Evolutionary conservation across 2,797 vertebrate genomes (phyloP), one percentile per base, ranked within the genome.

Genomic region (Mico argentatus): DNA sequence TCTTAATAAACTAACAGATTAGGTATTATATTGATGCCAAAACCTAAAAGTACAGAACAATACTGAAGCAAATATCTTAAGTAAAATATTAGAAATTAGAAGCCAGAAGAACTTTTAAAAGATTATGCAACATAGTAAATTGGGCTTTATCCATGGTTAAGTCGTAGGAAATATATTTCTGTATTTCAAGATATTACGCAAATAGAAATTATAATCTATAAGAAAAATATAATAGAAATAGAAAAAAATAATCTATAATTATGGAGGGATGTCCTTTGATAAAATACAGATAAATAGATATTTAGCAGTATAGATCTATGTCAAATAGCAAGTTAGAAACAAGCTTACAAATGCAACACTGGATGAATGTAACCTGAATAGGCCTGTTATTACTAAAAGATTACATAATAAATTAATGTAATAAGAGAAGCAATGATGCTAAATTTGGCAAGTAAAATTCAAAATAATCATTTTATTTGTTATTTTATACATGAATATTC

Each of bases 11-110:
- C 61, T 91, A 92, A 41, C 22, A 92, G 30, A 59, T 12, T 76
- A 22, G 55, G 72, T 59, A 76, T 72, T 52, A 90, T 86, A 95
- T 73, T 90, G 44, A 90, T 86, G 64, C 41, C 59, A 77, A 94
- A 86, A 61, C 24, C 14, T 33, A 52, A 89, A 92, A 89, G 36
- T 52, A 89, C 36, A 92, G 57, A 90, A 92, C 67, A 94, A 94
- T 93, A 89, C 17, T 85, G 88, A 92, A 88, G 20, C 17, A 94
- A 95, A 95, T 95, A 86, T 94, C 80, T 96, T 97, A 96, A 95
- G 91, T 93, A 89, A 97, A 95, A 82, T 94, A 93, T 93, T 91
- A 87, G 33, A 76, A 50, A 61, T 26, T 72, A 86, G 73, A 93
- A 82, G 67, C 22, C 17, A 85, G 79, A 88, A 76, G 2, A 95